Evolutionary conservation across 2,113 vertebrate genomes (phyloP).

Genomic region (Artemisiospiza belli): DNA sequence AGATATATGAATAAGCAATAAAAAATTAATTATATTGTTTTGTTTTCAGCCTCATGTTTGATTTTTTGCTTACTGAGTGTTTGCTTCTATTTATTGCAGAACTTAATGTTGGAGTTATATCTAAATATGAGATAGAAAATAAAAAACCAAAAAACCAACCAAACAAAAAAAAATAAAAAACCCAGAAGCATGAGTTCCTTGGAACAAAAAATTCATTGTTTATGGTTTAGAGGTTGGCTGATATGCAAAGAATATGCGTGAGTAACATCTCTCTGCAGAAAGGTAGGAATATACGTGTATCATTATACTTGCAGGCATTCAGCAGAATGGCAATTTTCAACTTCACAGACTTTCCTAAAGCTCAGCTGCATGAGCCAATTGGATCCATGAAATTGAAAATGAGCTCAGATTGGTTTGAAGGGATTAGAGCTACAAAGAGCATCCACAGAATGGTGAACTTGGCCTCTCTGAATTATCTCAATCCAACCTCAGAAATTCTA

Average conservation of each 20-base stretch:
- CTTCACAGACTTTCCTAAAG: conserved; percentile 40
- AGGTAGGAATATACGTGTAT: neutral
- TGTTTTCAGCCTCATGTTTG: neutral
- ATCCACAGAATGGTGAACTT: neutral
- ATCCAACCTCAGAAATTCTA: neutral
- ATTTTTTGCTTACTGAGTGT: neutral
- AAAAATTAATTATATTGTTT: conserved; percentile 13
- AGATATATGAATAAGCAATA: neutral
- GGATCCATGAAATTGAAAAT: conserved; percentile 48
- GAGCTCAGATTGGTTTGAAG: conserved; percentile 29
- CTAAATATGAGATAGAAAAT: neutral
- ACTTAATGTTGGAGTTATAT: neutral
- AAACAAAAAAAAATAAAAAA: neutral
- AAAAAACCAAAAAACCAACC: neutral
- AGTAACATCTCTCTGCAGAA: neutral
- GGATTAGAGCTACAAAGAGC: conserved; percentile 35
- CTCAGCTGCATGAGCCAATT: neutral
- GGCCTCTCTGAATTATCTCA: neutral
- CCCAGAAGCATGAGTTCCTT: neutral
- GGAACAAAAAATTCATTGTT: neutral
- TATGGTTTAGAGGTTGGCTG: neutral
- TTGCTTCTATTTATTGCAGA: neutral
- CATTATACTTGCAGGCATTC: conserved; percentile 13
- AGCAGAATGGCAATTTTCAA: conserved; percentile 49
- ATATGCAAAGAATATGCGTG: neutral